Base-by-base conservation (phyloP, 2,113 vertebrate species). In the Cervus canadensis region DNA sequence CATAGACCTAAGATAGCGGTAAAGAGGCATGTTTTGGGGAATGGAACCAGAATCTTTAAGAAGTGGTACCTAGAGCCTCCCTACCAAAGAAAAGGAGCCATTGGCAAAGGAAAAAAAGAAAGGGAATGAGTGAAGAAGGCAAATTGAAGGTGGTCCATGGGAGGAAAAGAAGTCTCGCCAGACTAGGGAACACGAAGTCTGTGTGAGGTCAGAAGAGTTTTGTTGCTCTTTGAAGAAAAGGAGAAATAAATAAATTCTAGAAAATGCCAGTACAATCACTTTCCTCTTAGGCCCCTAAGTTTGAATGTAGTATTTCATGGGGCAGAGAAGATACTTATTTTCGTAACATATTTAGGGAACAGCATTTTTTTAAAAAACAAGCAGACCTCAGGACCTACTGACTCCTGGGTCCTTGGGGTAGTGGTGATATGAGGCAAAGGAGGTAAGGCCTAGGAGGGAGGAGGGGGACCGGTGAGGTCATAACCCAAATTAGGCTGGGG, bases 381-480 rank as follows among this genome's bases (percentile, higher is more conserved):
- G 54, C 25, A 97, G 50, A 54, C 59, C 26, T 83, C 14, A 87
- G 83, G 57, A 50, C 45, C 67, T 89, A 76, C 0, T 86, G 81
- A 36, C 43, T 59, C 25, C 52, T 43, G 5, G 28, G 54, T 92
- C 82, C 64, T 97, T 60, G 71, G 95, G 89, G 45, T 82, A 52
- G 57, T 67, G 21, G 88, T 79, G 48, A 83, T 50, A n/a, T 16
- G 92, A 92, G 43, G 74, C 82, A 92, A 67, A 97, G 60, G 86
- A 96, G 8, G n/a, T 1, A 19, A 89, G 91, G 45, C 48, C 64
- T 67, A 1, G 52, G 28, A 87, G 3, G 56, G 82, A 15, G 82
- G 82, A 10, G 86, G 43, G 60, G 26, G 26, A 40, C 50, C 90
- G 84, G 74, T 97, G 95, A 98, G 89, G 60, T 98, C 96, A 97